Base-by-base conservation (phyloP, 2,888 invertebrate genomes). In the Agrilus mali region DNA sequence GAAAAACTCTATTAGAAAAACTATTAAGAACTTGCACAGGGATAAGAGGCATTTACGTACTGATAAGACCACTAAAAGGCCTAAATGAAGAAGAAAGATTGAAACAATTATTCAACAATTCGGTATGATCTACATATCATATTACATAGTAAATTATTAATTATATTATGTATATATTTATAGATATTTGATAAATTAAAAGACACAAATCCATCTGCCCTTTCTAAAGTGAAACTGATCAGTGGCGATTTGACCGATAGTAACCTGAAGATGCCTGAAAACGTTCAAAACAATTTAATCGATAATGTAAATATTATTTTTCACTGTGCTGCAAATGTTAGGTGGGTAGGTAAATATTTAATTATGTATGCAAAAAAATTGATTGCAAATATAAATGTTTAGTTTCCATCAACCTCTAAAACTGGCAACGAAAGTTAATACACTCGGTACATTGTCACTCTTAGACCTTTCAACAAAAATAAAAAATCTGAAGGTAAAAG, bases 261-360 rank as follows among this genome's bases (percentile, higher is more conserved):
- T 0, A 76, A 78, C 48, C 67, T 88, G 20, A 86, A 88, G 8
- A 74, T 89, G 40, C 76, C 73, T 45, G 64, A 71, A 1, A 71
- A 75, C 4, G 85, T 87, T 59, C 75, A 77, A 41, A 66, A 67
- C 35, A 67, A 75, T 47, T 63, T 88, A 13, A 66, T 68, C 13
- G 72, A 77, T 5, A 75, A 79, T 38, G 85, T 93, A 10, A 80
- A 88, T 33, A 75, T 89, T n/a, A 86, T 96, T 42, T 92, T 96
- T 66, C 96, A 97, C 65, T 88, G 92, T 16, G 97, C 96, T 0
- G 96, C 96, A 0, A 96, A 96, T 0, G 90, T 97, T 13, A 80
- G 85, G 55, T 66, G 55, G 56, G 55, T 40, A 32, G 14, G 15
- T 27, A 6, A 6, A 22, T 6, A 22, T 17, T 4, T 17, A 22